Conservation (phyloP, 2,113 vertebrate genomes). For the Nerophis ophidion region DNA sequence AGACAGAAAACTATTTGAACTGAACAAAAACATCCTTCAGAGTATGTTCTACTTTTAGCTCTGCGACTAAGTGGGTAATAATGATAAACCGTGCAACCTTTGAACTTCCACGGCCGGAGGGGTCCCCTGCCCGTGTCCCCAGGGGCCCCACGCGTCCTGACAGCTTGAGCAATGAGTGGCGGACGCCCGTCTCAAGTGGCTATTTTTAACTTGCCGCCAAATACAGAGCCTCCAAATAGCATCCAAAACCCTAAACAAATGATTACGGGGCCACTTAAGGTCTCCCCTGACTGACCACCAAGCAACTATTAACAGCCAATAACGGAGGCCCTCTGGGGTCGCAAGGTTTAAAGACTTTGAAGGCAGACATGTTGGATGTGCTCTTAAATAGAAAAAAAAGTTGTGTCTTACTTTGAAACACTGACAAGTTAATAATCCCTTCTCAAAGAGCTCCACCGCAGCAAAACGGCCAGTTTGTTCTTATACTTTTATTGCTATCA, state of each 20-base stretch:
- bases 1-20: too few relatives aligned
- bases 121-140: constrained; percentile 49
- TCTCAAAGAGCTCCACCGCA: constrained; percentile 63
- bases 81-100: constrained; percentile 61
- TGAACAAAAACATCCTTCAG: neutral
- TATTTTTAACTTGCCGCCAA: constrained; percentile 92
- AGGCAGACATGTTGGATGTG: constrained; percentile 67
- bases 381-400: constrained; percentile 61
- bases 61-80: constrained; percentile 51
- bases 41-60: constrained; percentile 30
- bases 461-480: constrained; percentile 68
- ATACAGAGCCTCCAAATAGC: constrained; percentile 77
- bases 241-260: constrained; percentile 78
- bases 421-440: constrained; percentile 92
- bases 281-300: constrained; percentile 78
- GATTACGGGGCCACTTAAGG: constrained; percentile 83
- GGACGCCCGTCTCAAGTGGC: constrained; percentile 56
- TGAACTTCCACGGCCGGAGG: constrained; percentile 59
- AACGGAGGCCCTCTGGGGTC: constrained; percentile 78
- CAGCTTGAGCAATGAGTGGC: constrained; percentile 59
- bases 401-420: constrained; percentile 79
- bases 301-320: constrained; percentile 86
- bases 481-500: constrained; percentile 66
- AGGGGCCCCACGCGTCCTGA: constrained; percentile 56
- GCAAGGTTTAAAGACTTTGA: constrained; percentile 89